Evolutionary conservation across 1,140 invertebrate genomes (phyloP).

Genomic region (Vollenhovia emeryi): DNA sequence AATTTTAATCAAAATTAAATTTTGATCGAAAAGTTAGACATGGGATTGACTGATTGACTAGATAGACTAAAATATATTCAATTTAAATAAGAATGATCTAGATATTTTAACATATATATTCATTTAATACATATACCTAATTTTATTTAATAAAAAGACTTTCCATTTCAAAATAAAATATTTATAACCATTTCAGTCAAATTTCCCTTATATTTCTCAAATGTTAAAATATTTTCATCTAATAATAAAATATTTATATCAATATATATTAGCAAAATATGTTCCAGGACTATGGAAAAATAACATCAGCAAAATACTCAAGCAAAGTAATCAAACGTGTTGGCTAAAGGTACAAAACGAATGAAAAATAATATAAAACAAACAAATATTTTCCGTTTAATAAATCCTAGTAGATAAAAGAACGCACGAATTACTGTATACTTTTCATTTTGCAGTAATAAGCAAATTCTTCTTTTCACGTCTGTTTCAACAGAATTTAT

Average conservation of each 20-base stretch:
- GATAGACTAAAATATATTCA: neutral
- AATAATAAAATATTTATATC: too few species aligned
- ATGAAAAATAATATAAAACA: neutral
- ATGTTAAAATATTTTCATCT: neutral
- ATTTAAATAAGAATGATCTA: neutral
- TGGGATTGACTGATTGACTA: too few species aligned
- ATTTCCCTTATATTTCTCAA: neutral
- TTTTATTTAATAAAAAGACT: neutral
- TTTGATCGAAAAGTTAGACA: too few species aligned
- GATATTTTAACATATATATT: neutral
- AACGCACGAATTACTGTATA: neutral
- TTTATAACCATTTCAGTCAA: neutral
- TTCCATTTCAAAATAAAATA: neutral
- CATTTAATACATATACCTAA: neutral
- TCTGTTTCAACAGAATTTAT: slow-evolving; percentile 24
- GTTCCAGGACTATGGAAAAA: neutral
- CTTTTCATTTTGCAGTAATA: neutral
- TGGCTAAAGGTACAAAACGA: neutral
- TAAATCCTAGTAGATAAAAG: neutral
- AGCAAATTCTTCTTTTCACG: neutral
- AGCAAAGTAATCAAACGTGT: neutral
- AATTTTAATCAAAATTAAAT: too few species aligned
- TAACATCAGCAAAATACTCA: neutral
- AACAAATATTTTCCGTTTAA: neutral
- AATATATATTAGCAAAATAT: neutral